Evolutionary conservation across 2,797 vertebrate species (phyloP), one percentile per base, ranked within the genome.

Genomic region (Hoplostethus atlanticus): DNA sequence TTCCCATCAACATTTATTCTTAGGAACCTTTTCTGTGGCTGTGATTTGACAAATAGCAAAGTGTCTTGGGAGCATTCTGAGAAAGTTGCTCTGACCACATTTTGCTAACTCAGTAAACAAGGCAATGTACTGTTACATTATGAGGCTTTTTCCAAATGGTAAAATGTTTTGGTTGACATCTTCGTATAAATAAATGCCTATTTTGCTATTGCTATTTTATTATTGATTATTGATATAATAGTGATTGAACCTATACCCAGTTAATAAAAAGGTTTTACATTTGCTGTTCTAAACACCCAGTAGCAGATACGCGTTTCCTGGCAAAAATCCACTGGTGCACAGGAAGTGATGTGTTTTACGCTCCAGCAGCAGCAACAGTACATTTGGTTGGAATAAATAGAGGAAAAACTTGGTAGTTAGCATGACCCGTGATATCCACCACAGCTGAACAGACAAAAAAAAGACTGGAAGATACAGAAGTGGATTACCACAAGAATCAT

Each of bases 11-110:
- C 86, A 85, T 84, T 53, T 84, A 83, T 80, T 84, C 81, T 34
- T 28, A 66, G 66, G 69, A 85, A 84, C 60, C 56, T 76, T 84
- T 89, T 80, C 68, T 76, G 66, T 73, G 74, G 69, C 60, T 81
- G 67, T 71, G 71, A 80, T 89, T 87, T 91, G 84, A 81, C 74
- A 72, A 80, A 86, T 63, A 61, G 40, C 5, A 46, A 85, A 73
- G 74, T 80, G 63, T 64, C 76, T 16, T 40, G 76, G 67, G 79
- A 84, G 62, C 34, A 44, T 84, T 79, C 9, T 6, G 54, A 71
- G 71, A 76, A 86, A 78, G 81, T 79, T 46, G 16, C 58, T 77
- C 66, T 67, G 54, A 44, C 56, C 46, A 40, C 68, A 21, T 78
- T 56, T 68, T 75, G 67, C 2, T 0, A 2, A 58, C 65, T 63